These are phyloP conservation scores for Tinea pellionella DNA, from an alignment of 2,888 invertebrate genomes.

Conservation along the genomic window DNA sequence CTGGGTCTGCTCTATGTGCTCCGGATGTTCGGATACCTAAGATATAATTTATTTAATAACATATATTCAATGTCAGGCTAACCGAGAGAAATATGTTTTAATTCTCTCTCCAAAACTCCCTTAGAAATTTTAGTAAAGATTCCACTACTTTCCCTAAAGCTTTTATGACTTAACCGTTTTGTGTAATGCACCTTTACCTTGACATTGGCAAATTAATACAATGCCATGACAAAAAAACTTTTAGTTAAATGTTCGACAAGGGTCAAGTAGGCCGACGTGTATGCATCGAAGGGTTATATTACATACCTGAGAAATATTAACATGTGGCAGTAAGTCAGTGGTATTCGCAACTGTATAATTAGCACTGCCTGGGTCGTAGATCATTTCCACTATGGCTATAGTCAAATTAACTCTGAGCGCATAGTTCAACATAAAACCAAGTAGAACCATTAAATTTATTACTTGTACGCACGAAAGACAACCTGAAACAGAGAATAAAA, in stretches of 20 bases:
- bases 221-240: too few relatives aligned
- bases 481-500: slow-evolving; percentile 69
- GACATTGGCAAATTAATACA: too few relatives aligned
- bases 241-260: too few relatives aligned
- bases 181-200: too few relatives aligned
- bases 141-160: too few relatives aligned
- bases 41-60: not conserved
- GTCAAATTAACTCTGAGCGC: slow-evolving; percentile 88
- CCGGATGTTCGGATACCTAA: slow-evolving; percentile 39
- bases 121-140: too few relatives aligned
- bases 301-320: slow-evolving; percentile 53
- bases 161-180: too few relatives aligned
- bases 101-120: too few relatives aligned
- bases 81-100: too few relatives aligned
- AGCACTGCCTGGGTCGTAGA: slow-evolving; percentile 40
- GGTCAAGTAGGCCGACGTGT: too few relatives aligned
- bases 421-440: slow-evolving; percentile 92
- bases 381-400: slow-evolving; percentile 89
- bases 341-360: slow-evolving; percentile 33
- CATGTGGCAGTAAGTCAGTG: slow-evolving; percentile 25
- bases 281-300: too few relatives aligned
- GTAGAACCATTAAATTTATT: slow-evolving; percentile 84
- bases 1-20: slow-evolving; percentile 59
- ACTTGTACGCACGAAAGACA: slow-evolving; percentile 83
- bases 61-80: too few relatives aligned